Base-by-base conservation (phyloP, 2,797 vertebrate species). In the Allobates femoralis region DNA sequence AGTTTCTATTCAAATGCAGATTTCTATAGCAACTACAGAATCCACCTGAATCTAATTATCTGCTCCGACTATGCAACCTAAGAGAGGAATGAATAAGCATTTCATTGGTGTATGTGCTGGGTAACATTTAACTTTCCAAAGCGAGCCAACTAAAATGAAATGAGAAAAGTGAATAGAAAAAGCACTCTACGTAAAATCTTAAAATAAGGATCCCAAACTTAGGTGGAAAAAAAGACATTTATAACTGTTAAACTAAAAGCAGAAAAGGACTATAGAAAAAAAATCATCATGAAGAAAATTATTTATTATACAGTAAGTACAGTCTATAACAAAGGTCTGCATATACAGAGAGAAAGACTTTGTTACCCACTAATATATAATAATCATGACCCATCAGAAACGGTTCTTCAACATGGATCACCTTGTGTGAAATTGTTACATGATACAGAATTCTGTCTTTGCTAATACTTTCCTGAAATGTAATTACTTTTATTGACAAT, bases 31-130 rank as follows among this genome's bases (percentile, higher is more conserved):
- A 87, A 84, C 82, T 76, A 34, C 56, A 85, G 73, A 84, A 87
- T 84, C 82, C 86, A 87, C 86, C 86, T 84, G 82, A 87, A 87
- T 87, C 82, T 75, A 84, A 87, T 85, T 80, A 87, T 87, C 69
- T 85, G 32, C 41, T 81, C 66, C 53, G 75, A 87, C 86, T 84
- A 62, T 64, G 86, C 67, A 64, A 66, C 69, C 67, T 80, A 87
- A 79, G 75, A 66, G 32, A 84, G n/a, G 79, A 79, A 87, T 87
- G 81, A 84, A 87, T 87, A 84, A 66, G 82, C 69, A 84, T 84
- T 84, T 53, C 58, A 56, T 80, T 58, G 56, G 77, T 84, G 78
- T 76, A 73, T 81, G 28, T 74, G 62, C 37, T 53, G 37, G 62
- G 53, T 66, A 87, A 81, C 56, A 79, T 83, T 84, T 75, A 83